phyloP scores from a whole-genome alignment of 35 echinoderm and acorn worm species.

The Strongylocentrotus purpuratus region DNA sequence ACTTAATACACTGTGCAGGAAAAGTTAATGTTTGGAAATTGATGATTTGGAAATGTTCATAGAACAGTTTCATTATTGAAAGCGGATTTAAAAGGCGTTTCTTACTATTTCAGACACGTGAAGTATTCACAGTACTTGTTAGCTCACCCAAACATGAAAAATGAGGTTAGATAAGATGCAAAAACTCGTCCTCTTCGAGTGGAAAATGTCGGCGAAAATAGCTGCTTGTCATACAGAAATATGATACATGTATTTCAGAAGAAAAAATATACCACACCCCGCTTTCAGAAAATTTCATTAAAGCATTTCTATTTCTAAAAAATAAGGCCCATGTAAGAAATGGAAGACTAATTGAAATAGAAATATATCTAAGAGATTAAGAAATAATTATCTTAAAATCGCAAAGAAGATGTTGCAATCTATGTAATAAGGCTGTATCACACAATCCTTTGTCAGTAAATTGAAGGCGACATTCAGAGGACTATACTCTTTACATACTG shows the following conservation, averaged over 20 bases:
- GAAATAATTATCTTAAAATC: too few relatives aligned
- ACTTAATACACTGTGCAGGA: neutral
- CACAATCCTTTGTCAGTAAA: too few relatives aligned
- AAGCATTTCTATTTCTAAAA: neutral
- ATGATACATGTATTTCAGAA: neutral
- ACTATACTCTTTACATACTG: too few relatives aligned
- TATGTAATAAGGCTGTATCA: too few relatives aligned
- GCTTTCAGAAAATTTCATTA: too few relatives aligned
- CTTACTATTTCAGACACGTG: neutral
- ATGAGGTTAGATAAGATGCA: too few relatives aligned
- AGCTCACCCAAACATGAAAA: neutral
- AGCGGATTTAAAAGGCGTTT: neutral
- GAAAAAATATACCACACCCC: too few relatives aligned
- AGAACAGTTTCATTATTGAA: neutral
- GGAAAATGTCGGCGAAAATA: neutral
- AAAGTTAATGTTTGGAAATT: neutral
- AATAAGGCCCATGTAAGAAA: neutral
- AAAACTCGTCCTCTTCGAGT: neutral
- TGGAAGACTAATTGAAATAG: neutral
- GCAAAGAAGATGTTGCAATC: too few relatives aligned
- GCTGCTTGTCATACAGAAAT: neutral
- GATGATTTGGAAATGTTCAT: neutral
- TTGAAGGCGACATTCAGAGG: too few relatives aligned
- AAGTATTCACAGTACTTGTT: neutral
- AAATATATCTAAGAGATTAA: neutral